Evolutionary conservation across 2,113 vertebrate species (phyloP).

Genomic region (Ammodytes marinus): DNA sequence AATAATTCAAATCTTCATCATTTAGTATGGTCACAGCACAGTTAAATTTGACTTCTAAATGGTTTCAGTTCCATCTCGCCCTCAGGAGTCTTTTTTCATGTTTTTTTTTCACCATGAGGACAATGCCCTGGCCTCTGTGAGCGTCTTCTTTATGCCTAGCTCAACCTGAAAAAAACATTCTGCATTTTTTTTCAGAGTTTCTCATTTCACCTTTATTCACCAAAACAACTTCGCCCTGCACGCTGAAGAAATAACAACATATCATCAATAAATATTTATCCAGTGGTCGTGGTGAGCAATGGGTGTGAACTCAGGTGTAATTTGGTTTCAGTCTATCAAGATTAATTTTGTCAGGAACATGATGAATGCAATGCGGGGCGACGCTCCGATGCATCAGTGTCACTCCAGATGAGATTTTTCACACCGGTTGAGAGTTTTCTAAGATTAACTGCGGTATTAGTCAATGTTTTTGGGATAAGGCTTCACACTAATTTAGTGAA

Average conservation of each 20-base stretch:
- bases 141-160: slow-evolving; percentile 6
- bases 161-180: slow-evolving; percentile 8
- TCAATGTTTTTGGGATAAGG: slow-evolving; percentile 87
- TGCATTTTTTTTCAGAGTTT: slow-evolving; percentile 44
- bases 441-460: slow-evolving; percentile 87
- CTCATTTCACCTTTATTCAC: slow-evolving; percentile 54
- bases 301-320: slow-evolving; percentile 84
- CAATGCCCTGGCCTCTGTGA: background rate
- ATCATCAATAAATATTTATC: slow-evolving; percentile 84
- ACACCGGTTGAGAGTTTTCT: slow-evolving; percentile 82
- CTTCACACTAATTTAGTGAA: slow-evolving; percentile 87
- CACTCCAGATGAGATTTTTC: slow-evolving; percentile 85
- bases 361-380: slow-evolving; percentile 82
- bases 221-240: slow-evolving; percentile 39
- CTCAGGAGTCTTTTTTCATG: slow-evolving; percentile 21
- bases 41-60: background rate
- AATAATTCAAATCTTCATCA: background rate
- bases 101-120: slow-evolving; percentile 37
- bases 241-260: slow-evolving; percentile 57
- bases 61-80: slow-evolving; percentile 19
- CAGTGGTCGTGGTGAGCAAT: slow-evolving; percentile 76
- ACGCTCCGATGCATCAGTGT: slow-evolving; percentile 87
- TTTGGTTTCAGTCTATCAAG: slow-evolving; percentile 87
- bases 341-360: slow-evolving; percentile 86
- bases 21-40: background rate